Evolutionary conservation across 2,888 invertebrate species (phyloP).

Genomic region (Plutella xylostella): DNA sequence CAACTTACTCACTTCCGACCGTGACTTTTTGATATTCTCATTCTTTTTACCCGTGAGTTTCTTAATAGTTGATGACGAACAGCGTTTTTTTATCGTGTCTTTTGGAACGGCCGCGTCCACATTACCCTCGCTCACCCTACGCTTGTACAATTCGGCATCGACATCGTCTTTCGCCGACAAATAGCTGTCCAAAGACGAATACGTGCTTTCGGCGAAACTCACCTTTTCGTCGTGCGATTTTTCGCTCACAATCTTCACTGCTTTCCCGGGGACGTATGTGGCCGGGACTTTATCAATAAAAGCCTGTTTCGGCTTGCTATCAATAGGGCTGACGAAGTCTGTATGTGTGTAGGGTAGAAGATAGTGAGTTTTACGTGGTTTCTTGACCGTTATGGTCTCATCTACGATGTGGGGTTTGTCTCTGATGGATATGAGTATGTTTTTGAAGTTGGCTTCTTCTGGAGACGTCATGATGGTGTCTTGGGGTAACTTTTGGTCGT

Average conservation of each 20-base stretch:
- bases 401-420: conserved; percentile 48
- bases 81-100: conserved; percentile 40
- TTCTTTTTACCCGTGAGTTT: conserved; percentile 38
- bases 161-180: conserved; percentile 47
- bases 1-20: conserved; percentile 63
- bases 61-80: conserved; percentile 46
- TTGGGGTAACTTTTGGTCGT: conserved; percentile 53
- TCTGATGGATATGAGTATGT: conserved; percentile 51
- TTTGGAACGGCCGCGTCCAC: conserved; percentile 24
- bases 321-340: conserved; percentile 44
- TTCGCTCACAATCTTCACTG: conserved; percentile 77
- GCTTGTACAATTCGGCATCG: conserved; percentile 40
- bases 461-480: conserved; percentile 63
- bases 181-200: conserved; percentile 67
- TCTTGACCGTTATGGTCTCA: conserved; percentile 47
- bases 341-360: conserved; percentile 43
- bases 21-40: conserved; percentile 50
- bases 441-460: conserved; percentile 53
- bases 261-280: conserved; percentile 75
- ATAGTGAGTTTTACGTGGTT: conserved; percentile 43
- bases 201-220: conserved; percentile 41
- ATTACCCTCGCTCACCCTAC: conserved; percentile 53
- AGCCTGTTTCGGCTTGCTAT: conserved; percentile 52
- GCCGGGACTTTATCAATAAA: conserved; percentile 48
- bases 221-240: conserved; percentile 50